Evolutionary conservation across 2,797 vertebrate species (phyloP).

Genomic region (Anguilla anguilla): DNA sequence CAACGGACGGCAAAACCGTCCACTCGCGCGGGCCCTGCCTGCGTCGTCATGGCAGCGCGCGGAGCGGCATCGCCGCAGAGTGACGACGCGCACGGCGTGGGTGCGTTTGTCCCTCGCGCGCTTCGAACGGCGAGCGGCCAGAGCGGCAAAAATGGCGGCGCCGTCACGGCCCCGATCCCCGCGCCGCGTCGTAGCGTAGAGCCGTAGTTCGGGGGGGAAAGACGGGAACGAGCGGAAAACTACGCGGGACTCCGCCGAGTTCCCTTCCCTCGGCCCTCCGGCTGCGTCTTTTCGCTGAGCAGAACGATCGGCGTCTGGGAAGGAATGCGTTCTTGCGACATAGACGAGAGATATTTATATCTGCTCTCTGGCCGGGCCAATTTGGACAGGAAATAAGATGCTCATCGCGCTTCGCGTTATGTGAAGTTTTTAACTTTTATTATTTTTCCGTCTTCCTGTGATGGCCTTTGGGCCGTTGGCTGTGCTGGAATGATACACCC

Average conservation of each 20-base stretch:
- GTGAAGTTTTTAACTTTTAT: neutral
- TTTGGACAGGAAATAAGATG: conserved; percentile 6
- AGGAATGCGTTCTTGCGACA: neutral
- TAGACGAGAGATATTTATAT: neutral
- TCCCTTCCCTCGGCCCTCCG: neutral
- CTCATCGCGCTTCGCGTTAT: neutral
- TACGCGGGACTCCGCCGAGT: neutral
- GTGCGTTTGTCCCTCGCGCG: neutral
- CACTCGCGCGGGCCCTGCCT: neutral
- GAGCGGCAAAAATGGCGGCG: neutral
- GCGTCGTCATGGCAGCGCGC: neutral
- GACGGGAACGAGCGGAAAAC: neutral
- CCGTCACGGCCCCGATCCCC: neutral
- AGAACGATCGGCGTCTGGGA: neutral
- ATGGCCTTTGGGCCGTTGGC: conserved; percentile 1
- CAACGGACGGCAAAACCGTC: neutral
- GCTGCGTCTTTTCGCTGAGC: neutral
- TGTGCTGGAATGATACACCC: conserved; percentile 23
- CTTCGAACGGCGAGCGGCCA: too few species aligned
- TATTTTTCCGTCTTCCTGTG: conserved; percentile 17
- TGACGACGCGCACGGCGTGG: neutral
- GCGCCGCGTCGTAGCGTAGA: neutral
- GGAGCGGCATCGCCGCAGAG: neutral
- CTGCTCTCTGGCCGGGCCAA: neutral
- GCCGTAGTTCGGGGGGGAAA: neutral